Percentiles rank a stretch among this genome's conserved stretches.
Conservation (phyloP, 2,888 invertebrate species). For the Ophion slaviceki region DNA sequence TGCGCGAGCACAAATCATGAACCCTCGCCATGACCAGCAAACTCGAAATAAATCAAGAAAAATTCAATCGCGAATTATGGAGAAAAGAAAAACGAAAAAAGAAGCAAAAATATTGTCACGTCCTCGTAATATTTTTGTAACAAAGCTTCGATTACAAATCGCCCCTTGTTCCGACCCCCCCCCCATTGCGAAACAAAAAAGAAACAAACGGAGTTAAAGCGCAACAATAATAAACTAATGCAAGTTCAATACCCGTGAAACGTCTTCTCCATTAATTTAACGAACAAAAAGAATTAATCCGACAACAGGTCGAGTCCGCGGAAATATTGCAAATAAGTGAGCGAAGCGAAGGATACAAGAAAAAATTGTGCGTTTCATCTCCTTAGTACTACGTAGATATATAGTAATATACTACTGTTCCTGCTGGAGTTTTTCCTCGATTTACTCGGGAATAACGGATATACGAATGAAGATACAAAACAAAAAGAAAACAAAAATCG, state of each 20-base stretch:
- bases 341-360: conserved; percentile 16
- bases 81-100: conserved; percentile 30
- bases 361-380: conserved; percentile 60
- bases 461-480: conserved; percentile 50
- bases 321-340: conserved; percentile 25
- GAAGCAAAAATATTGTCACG: conserved; percentile 52
- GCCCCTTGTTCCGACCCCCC: conserved; percentile 2
- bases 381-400: conserved; percentile 62
- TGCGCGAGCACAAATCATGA: conserved; percentile 36
- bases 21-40: conserved; percentile 12
- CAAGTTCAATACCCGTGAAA: conserved; percentile 12
- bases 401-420: conserved; percentile 63
- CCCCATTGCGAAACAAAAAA: conserved; percentile 3
- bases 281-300: conserved; percentile 5
- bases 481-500: conserved; percentile 51
- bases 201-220: conserved; percentile 37
- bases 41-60: conserved; percentile 27
- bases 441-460: conserved; percentile 52
- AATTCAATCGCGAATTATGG: conserved; percentile 13
- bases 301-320: conserved; percentile 41
- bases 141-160: conserved; percentile 57
- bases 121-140: conserved; percentile 63
- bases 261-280: conserved; percentile 45
- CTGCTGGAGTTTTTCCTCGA: conserved; percentile 62
- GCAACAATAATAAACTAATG: conserved; percentile 30